Conservation (phyloP, 2,113 vertebrate species). For the Dryoscopus gambensis region DNA sequence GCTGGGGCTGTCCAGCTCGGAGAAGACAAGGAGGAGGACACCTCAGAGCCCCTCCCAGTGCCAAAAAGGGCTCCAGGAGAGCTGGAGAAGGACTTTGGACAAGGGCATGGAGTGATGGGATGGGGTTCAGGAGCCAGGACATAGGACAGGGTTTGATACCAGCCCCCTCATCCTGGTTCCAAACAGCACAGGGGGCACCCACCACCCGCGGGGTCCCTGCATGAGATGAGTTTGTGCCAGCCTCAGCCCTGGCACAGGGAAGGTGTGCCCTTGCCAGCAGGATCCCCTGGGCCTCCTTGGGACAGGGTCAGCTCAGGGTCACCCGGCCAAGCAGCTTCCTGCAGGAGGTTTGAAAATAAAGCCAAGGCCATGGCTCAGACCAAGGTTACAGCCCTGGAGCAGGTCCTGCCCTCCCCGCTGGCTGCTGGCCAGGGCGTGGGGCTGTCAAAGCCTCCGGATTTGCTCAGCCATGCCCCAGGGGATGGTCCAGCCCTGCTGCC, state of each 20-base stretch:
- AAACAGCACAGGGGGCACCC: accelerated
- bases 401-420: not conserved
- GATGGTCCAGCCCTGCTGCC: not conserved
- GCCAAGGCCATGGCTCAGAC: accelerated
- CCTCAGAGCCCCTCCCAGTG: not conserved
- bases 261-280: accelerated
- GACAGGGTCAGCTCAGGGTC: not conserved
- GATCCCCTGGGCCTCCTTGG: accelerated
- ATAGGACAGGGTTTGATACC: too few species aligned
- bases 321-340: not conserved
- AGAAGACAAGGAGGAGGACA: not conserved
- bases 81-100: not conserved
- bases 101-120: not conserved
- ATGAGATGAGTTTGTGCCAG: not conserved
- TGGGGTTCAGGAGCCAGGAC: not conserved
- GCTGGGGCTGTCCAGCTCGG: not conserved
- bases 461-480: accelerated
- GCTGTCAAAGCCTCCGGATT: not conserved
- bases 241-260: not conserved
- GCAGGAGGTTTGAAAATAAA: not conserved
- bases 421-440: not conserved
- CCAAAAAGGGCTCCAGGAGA: not conserved
- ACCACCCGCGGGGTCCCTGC: accelerated
- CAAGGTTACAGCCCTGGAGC: not conserved
- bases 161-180: not conserved